Evolutionary conservation across 2,888 invertebrate species (phyloP).

Genomic region (Xanthia togata): DNA sequence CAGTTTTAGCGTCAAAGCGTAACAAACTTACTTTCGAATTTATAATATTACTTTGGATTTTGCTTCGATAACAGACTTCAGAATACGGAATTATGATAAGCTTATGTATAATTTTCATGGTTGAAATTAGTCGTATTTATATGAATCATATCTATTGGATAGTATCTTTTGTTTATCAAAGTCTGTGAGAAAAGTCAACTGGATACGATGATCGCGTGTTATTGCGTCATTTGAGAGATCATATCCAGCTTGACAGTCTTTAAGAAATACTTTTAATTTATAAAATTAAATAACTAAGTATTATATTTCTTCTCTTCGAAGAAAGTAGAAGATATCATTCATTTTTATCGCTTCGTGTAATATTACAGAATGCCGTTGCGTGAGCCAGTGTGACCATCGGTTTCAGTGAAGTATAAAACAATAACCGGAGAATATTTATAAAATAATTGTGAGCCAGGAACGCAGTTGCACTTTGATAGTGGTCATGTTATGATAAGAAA

Average conservation of each 20-base stretch:
- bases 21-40: no score
- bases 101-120: background rate
- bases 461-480: constrained; percentile 1
- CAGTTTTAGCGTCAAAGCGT: no score
- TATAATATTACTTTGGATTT: no score
- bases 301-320: constrained; percentile 12
- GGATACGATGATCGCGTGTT: background rate
- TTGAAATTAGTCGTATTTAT: background rate
- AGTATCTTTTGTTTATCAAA: constrained; percentile 10
- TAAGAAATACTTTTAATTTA: constrained; percentile 22
- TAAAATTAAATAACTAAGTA: constrained; percentile 7
- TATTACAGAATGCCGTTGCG: constrained; percentile 30
- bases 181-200: constrained; percentile 9
- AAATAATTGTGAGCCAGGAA: constrained; percentile 51
- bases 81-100: background rate
- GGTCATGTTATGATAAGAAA: constrained; percentile 30
- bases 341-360: constrained; percentile 1
- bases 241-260: constrained; percentile 10
- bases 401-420: constrained; percentile 33
- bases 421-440: constrained; percentile 54
- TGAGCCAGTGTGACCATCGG: constrained; percentile 31
- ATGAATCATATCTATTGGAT: constrained; percentile 21
- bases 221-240: constrained; percentile 13
- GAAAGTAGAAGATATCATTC: constrained; percentile 14
- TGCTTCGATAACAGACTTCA: background rate